A percentile compares a stretch with the other conserved stretches of the same genome.
Conservation (phyloP, 2,888 invertebrate genomes). For the Xanthia togata region DNA sequence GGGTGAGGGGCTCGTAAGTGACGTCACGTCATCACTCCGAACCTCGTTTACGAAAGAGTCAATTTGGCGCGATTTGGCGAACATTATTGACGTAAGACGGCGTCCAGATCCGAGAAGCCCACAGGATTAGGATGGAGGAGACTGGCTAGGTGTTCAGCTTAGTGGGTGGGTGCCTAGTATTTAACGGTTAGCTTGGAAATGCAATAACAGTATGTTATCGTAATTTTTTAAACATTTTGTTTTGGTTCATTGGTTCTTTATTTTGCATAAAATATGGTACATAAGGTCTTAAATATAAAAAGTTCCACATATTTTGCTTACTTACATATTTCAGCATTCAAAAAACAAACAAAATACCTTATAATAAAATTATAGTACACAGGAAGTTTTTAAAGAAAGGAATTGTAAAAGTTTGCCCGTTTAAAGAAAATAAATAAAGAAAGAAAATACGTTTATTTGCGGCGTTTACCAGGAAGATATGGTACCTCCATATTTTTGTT, state of each 20-base stretch:
- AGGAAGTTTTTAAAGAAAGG: constrained; percentile 1
- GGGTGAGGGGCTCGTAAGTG: constrained; percentile 2
- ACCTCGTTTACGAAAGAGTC: constrained; percentile 28
- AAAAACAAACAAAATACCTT: too few species aligned
- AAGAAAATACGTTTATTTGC: too few species aligned
- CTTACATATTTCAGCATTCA: too few species aligned
- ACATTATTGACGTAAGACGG: constrained; percentile 8
- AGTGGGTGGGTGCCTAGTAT: neutral
- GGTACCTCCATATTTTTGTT: too few species aligned
- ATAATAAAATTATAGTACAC: too few species aligned
- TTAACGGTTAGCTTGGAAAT: constrained; percentile 3
- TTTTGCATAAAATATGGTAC: too few species aligned
- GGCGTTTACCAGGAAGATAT: too few species aligned
- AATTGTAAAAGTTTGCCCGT: neutral
- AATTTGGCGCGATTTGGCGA: constrained; percentile 34
- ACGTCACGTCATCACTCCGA: constrained; percentile 10
- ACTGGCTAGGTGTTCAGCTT: constrained; percentile 23
- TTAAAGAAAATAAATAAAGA: too few species aligned
- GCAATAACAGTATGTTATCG: constrained; percentile 40
- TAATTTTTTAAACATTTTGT: constrained; percentile 16
- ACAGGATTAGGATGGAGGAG: neutral
- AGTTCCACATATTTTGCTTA: too few species aligned
- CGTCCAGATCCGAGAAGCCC: constrained; percentile 1
- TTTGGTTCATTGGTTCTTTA: too few species aligned
- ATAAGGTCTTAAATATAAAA: too few species aligned